A percentile compares a stretch with the other conserved stretches of the same genome.
These are phyloP conservation scores for Ostrea edulis DNA, from an alignment of 1,140 invertebrate species.

Conservation along the genomic window DNA sequence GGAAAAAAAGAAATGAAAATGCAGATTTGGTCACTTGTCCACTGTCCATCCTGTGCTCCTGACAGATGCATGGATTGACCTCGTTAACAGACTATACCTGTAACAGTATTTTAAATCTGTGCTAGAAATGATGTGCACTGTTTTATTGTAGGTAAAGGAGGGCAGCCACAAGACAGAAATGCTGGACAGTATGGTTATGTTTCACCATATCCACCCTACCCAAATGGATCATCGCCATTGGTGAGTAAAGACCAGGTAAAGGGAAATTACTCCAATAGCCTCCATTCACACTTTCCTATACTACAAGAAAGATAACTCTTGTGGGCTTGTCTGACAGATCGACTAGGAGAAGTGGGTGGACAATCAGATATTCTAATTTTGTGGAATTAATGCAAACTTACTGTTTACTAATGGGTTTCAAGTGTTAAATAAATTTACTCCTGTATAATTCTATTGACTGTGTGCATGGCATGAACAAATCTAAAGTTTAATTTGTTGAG, in stretches of 20 bases:
- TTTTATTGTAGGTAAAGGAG: slow-evolving; percentile 60
- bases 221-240: slow-evolving; percentile 63
- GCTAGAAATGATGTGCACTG: too few species aligned
- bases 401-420: slow-evolving; percentile 33
- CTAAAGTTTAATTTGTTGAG: slow-evolving; percentile 32
- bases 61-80: too few species aligned
- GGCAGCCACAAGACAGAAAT: slow-evolving; percentile 55
- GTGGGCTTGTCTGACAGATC: background rate
- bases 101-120: too few species aligned
- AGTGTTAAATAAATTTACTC: slow-evolving; percentile 36
- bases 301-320: slow-evolving; percentile 29
- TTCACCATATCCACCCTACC: slow-evolving; percentile 62
- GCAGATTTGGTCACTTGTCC: too few species aligned
- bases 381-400: background rate
- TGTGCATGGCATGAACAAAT: slow-evolving; percentile 1
- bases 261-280: background rate
- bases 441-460: slow-evolving; percentile 13
- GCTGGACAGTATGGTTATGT: slow-evolving; percentile 63
- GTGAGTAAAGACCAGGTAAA: slow-evolving; percentile 52
- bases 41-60: too few species aligned
- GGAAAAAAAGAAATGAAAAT: too few species aligned
- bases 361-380: slow-evolving; percentile 6
- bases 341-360: background rate
- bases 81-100: too few species aligned
- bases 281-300: background rate